A percentile compares a stretch with the other conserved stretches of the same genome.
Conservation (phyloP, 2,888 invertebrate genomes). For the Acleris emargana region DNA sequence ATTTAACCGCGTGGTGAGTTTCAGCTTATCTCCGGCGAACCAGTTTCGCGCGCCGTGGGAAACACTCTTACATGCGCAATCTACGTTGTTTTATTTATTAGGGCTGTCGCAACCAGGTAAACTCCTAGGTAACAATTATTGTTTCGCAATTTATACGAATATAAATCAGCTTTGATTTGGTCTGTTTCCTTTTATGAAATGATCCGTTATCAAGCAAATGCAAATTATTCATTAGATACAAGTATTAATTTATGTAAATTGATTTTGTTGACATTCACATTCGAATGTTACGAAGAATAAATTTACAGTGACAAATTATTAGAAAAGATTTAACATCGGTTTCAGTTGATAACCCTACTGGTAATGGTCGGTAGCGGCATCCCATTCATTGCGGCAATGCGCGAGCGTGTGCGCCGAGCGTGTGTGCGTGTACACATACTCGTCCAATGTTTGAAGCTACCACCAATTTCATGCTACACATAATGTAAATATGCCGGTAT, state of each 20-base stretch:
- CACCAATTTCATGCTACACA: slow-evolving; percentile 50
- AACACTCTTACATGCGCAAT: slow-evolving; percentile 73
- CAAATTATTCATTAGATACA: too few species aligned
- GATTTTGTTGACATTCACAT: too few species aligned
- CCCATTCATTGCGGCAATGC: slow-evolving; percentile 65
- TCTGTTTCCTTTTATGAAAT: slow-evolving; percentile 6
- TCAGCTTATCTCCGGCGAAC: slow-evolving; percentile 77
- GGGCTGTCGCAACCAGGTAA: slow-evolving; percentile 53
- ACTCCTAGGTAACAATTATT: slow-evolving; percentile 41
- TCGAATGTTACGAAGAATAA: too few species aligned
- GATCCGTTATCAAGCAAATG: too few species aligned
- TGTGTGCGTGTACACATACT: slow-evolving; percentile 51
- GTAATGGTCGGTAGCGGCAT: slow-evolving; percentile 65
- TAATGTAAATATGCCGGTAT: slow-evolving; percentile 55
- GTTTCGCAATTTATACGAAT: slow-evolving; percentile 48
- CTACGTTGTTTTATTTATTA: slow-evolving; percentile 73
- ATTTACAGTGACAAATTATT: too few species aligned
- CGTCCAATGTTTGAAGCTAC: slow-evolving; percentile 57
- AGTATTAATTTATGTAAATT: too few species aligned
- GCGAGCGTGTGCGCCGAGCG: slow-evolving; percentile 39
- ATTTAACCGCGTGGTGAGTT: slow-evolving; percentile 76
- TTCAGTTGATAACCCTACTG: slow-evolving; percentile 58
- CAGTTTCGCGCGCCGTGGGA: slow-evolving; percentile 81
- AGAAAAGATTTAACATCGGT: slow-evolving; percentile 11
- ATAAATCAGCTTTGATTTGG: slow-evolving; percentile 40